phyloP scores from a whole-genome alignment of 2,888 invertebrate genomes.

The Rambutsinella grinnellia region DNA sequence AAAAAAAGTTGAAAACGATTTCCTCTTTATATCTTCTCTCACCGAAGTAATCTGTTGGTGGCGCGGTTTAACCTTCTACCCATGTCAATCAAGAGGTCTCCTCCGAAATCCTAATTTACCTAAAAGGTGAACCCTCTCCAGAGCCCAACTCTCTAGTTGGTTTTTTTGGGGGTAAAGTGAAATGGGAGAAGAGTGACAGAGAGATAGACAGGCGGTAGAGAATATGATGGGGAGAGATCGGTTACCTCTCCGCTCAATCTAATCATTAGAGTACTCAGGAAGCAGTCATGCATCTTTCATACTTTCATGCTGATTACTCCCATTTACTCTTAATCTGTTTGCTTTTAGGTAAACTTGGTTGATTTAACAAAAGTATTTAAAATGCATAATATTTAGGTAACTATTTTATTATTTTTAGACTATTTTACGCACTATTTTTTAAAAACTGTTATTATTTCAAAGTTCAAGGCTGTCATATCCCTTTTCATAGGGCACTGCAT shows the following conservation, averaged over 20 bases:
- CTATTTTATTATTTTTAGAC: too few species aligned
- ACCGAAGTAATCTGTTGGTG: neutral
- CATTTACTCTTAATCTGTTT: conserved; percentile 17
- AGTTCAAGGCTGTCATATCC: neutral
- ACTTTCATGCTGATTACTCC: conserved; percentile 51
- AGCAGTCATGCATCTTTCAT: conserved; percentile 36
- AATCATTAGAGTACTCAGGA: conserved; percentile 41
- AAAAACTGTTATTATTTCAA: neutral
- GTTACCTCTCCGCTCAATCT: too few species aligned
- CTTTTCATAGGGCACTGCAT: neutral
- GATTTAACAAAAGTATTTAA: too few species aligned
- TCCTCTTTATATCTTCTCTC: neutral
- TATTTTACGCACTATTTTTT: too few species aligned
- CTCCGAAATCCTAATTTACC: conserved; percentile 62
- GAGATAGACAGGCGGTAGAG: conserved; percentile 34
- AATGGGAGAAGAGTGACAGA: conserved; percentile 37
- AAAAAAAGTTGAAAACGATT: neutral
- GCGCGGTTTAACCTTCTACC: conserved; percentile 38
- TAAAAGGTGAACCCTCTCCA: conserved; percentile 59
- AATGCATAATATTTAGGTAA: too few species aligned
- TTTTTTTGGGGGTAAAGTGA: conserved; percentile 24
- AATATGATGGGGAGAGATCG: too few species aligned
- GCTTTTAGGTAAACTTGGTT: too few species aligned
- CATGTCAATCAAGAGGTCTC: conserved; percentile 47
- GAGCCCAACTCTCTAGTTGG: conserved; percentile 11